Evolutionary conservation across 1,140 invertebrate genomes (phyloP).

Genomic region (Drosophila mojavensis): DNA sequence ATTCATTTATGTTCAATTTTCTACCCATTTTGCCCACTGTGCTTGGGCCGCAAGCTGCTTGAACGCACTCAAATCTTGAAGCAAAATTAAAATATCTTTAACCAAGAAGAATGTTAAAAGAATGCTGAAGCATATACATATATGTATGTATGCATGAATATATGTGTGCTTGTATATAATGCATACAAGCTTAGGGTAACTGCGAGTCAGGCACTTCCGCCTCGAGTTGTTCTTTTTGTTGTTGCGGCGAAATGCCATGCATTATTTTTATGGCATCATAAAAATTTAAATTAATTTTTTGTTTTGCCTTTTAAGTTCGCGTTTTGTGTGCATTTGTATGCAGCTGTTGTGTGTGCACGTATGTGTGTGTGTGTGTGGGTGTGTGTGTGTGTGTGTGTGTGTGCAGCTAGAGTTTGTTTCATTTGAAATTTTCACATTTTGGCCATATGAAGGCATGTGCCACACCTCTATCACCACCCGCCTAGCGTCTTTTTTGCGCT

Average conservation of each 20-base stretch:
- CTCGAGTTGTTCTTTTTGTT: neutral
- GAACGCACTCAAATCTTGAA: too few relatives aligned
- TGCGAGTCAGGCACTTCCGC: too few relatives aligned
- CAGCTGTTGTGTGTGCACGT: conserved; percentile 38
- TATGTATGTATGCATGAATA: too few relatives aligned
- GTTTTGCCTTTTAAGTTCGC: conserved; percentile 18
- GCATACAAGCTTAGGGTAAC: too few relatives aligned
- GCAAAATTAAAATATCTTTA: too few relatives aligned
- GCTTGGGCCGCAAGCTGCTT: too few relatives aligned
- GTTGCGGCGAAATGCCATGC: conserved; percentile 61
- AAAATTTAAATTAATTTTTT: conserved; percentile 79
- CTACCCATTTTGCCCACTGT: too few relatives aligned
- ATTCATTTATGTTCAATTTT: too few relatives aligned
- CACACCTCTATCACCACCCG: conserved; percentile 12
- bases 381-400: neutral
- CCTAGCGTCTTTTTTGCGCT: conserved; percentile 5
- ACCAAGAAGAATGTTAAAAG: too few relatives aligned
- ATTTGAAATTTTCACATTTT: conserved; percentile 35
- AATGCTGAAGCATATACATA: too few relatives aligned
- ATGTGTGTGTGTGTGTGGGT: neutral
- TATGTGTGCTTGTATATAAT: too few relatives aligned
- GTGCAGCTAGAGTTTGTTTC: conserved; percentile 45
- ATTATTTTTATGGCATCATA: conserved; percentile 77
- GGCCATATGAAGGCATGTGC: conserved; percentile 5
- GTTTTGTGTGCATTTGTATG: conserved; percentile 50